These are phyloP conservation scores for Halictus quadricinctus DNA, from an alignment of 2,888 invertebrate species.

Conservation along the genomic window DNA sequence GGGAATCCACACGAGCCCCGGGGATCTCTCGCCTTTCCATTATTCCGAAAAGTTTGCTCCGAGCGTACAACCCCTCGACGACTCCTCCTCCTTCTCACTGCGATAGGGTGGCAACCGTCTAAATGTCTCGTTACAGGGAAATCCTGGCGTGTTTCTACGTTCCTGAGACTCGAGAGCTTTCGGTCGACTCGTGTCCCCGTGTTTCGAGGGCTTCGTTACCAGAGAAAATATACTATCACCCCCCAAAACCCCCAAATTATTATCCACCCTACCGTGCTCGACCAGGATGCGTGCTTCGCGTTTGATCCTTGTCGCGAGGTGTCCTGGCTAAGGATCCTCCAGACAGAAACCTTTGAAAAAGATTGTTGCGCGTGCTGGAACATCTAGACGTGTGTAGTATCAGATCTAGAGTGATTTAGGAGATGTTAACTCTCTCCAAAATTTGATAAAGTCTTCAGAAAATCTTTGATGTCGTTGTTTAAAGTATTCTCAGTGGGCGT, in stretches of 20 bases:
- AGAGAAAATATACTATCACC: background rate
- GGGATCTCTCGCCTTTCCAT: slow-evolving; percentile 11
- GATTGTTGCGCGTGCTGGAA: background rate
- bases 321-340: background rate
- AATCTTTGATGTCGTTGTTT: background rate
- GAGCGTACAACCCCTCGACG: background rate
- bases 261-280: background rate
- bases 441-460: too few species aligned
- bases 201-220: background rate
- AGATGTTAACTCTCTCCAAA: too few species aligned
- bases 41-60: slow-evolving; percentile 19
- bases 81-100: background rate
- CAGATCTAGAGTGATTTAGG: too few species aligned
- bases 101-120: background rate
- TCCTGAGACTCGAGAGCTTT: background rate
- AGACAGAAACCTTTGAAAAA: background rate
- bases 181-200: background rate
- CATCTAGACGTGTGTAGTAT: too few species aligned
- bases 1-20: slow-evolving; percentile 8
- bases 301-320: background rate
- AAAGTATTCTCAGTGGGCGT: background rate
- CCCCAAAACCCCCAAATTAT: background rate
- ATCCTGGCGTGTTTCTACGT: slow-evolving; percentile 13
- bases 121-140: slow-evolving; percentile 26
- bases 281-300: background rate